Conservation (phyloP, 1,140 invertebrate genomes). For the Oryctes rhinoceros region DNA sequence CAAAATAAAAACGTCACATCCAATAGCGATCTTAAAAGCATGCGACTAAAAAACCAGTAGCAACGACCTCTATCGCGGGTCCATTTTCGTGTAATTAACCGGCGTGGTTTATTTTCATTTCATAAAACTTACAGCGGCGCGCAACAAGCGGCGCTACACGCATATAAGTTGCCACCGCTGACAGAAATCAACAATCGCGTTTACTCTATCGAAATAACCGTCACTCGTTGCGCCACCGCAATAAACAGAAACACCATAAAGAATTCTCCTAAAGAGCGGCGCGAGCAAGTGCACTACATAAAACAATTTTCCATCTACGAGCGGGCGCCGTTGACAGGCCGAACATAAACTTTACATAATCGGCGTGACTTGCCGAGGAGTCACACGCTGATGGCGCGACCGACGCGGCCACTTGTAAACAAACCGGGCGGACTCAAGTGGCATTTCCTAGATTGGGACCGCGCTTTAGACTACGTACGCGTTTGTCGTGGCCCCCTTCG, state of each 20-base stretch:
- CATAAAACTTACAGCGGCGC: not conserved
- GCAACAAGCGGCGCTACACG: not conserved
- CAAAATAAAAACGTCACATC: slow-evolving; percentile 10
- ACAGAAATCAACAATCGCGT: slow-evolving; percentile 18
- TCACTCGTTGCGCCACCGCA: slow-evolving; percentile 19
- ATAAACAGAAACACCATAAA: slow-evolving; percentile 19
- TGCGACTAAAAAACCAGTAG: not conserved
- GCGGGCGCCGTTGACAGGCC: slow-evolving; percentile 15
- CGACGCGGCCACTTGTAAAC: slow-evolving; percentile 40
- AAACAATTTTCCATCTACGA: slow-evolving; percentile 15
- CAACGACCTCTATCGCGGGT: not conserved
- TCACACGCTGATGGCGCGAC: slow-evolving; percentile 7
- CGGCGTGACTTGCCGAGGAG: slow-evolving; percentile 7
- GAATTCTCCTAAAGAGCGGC: slow-evolving; percentile 13
- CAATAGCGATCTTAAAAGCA: slow-evolving; percentile 13
- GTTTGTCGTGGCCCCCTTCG: slow-evolving; percentile 6
- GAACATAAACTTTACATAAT: slow-evolving; percentile 22
- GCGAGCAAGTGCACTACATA: slow-evolving; percentile 9
- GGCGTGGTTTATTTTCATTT: slow-evolving; percentile 7
- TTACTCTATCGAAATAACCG: slow-evolving; percentile 10
- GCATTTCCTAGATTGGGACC: slow-evolving; percentile 49
- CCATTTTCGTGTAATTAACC: slow-evolving; percentile 14
- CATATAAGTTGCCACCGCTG: not conserved
- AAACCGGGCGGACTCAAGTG: slow-evolving; percentile 48
- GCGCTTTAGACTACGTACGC: slow-evolving; percentile 45